Conservation (phyloP, 2,797 vertebrate genomes). For the Hyperoplus lanceolatus region DNA sequence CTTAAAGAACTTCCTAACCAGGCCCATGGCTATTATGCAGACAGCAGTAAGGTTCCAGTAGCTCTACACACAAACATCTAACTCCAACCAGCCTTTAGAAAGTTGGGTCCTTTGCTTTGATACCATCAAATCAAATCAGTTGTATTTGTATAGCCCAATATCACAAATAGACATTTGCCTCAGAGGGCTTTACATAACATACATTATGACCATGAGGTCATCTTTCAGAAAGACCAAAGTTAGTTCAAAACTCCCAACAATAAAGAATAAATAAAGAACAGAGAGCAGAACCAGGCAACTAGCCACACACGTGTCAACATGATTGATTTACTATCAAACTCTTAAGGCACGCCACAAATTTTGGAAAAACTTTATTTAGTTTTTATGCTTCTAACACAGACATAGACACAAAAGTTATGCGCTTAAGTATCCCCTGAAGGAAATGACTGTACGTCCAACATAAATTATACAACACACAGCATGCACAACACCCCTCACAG, state of each 20-base stretch:
- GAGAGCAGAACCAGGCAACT: constrained; percentile 9
- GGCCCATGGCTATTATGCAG: no score
- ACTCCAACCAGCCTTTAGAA: no score
- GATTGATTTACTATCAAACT: neutral
- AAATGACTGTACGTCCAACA: neutral
- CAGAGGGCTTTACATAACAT: no score
- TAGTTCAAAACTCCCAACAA: neutral
- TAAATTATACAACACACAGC: neutral
- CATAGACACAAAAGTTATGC: neutral
- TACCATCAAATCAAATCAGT: no score
- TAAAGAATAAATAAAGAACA: neutral
- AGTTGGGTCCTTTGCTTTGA: no score
- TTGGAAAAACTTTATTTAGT: neutral
- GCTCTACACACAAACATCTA: no score
- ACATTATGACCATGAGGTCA: no score
- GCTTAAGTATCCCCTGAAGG: neutral
- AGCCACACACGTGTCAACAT: neutral
- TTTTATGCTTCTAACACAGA: neutral
- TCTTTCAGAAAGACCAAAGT: neutral
- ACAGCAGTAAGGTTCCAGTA: no score
- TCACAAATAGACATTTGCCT: no score
- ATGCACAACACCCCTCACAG: neutral
- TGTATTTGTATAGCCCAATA: no score
- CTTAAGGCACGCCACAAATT: neutral
- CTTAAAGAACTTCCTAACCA: no score